A percentile compares a stretch with the other conserved stretches of the same genome.
These are phyloP conservation scores for Chiridota heheva DNA, from an alignment of 35 echinoderm and acorn worm genomes.

Conservation along the genomic window DNA sequence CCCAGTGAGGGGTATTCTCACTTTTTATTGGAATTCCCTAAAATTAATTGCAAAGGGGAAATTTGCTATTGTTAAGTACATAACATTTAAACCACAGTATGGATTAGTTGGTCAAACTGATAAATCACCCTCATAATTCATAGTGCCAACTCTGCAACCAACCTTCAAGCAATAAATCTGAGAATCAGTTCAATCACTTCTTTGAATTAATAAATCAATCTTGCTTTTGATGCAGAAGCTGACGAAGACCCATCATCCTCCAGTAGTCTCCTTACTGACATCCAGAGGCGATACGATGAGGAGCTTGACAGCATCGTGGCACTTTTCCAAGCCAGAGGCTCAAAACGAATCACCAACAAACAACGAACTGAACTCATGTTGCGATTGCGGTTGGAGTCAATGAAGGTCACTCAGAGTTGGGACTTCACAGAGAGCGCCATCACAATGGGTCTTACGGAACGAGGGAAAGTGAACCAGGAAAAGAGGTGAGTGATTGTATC, in stretches of 20 bases:
- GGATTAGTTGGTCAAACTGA: too few relatives aligned
- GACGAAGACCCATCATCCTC: constrained; percentile 14
- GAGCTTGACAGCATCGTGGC: constrained; percentile 77
- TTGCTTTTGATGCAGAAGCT: neutral
- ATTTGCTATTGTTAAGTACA: too few relatives aligned
- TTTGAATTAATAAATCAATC: neutral
- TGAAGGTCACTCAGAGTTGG: constrained; percentile 57
- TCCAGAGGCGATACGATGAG: constrained; percentile 66
- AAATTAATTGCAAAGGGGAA: too few relatives aligned
- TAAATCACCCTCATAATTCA: too few relatives aligned
- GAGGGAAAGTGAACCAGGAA: constrained; percentile 72
- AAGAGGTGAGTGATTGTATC: constrained; percentile 57
- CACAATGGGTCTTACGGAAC: constrained; percentile 79
- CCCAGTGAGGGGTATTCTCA: too few relatives aligned
- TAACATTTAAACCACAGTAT: too few relatives aligned
- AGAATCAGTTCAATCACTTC: too few relatives aligned
- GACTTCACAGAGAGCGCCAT: constrained; percentile 88
- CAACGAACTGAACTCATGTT: constrained; percentile 66
- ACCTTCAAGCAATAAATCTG: too few relatives aligned
- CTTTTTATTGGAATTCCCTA: too few relatives aligned
- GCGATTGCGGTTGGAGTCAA: constrained; percentile 64
- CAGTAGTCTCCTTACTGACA: constrained; percentile 66
- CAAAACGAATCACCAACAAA: constrained; percentile 50
- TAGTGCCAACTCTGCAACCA: too few relatives aligned
- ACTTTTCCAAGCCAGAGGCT: constrained; percentile 49